phyloP scores from a whole-genome alignment of 2,888 invertebrate species.

The Phengaris alcon region DNA sequence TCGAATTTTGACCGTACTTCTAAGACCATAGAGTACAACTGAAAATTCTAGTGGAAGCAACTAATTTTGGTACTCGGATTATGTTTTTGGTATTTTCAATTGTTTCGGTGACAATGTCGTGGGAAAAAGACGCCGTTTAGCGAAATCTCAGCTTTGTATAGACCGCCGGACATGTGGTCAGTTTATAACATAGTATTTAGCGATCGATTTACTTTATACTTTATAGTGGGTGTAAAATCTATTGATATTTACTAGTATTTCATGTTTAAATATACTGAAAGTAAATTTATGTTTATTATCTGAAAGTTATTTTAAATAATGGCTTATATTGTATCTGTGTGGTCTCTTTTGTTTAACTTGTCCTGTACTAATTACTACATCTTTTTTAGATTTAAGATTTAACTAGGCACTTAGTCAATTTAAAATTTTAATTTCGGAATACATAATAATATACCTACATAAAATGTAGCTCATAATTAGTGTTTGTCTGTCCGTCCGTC shows the following conservation, averaged over 20 bases:
- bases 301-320: too few species aligned
- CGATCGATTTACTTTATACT: conserved; percentile 31
- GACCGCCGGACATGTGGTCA: conserved; percentile 62
- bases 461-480: too few species aligned
- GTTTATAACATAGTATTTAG: conserved; percentile 70
- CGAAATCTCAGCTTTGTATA: conserved; percentile 53
- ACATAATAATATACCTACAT: too few species aligned
- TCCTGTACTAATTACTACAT: too few species aligned
- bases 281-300: background rate
- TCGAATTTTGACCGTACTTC: conserved; percentile 38
- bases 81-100: conserved; percentile 61
- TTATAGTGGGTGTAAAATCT: conserved; percentile 34
- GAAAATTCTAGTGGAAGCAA: conserved; percentile 27
- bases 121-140: conserved; percentile 59
- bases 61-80: conserved; percentile 43
- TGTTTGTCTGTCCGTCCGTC: too few species aligned
- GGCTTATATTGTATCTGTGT: too few species aligned
- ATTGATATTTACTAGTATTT: conserved; percentile 50
- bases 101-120: conserved; percentile 61
- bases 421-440: too few species aligned
- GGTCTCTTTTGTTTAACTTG: too few species aligned
- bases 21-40: conserved; percentile 32
- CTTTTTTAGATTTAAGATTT: too few species aligned
- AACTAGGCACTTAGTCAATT: too few species aligned
- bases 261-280: background rate